Conservation (phyloP, 2,797 vertebrate species). For the Diglossa cyanea region DNA sequence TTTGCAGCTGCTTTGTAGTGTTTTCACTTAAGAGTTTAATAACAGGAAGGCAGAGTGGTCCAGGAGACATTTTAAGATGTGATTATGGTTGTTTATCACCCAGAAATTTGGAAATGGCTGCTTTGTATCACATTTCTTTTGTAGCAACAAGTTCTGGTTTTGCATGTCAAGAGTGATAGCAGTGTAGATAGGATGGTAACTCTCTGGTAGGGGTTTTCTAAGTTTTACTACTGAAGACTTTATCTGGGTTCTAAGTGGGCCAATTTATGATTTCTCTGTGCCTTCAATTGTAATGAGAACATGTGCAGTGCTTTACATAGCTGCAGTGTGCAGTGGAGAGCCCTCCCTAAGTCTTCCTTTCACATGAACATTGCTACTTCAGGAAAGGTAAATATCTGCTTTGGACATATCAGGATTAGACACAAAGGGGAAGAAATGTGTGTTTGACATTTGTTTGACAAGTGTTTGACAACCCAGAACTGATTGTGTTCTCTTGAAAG, state of each 20-base stretch:
- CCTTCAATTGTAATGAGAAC: background rate
- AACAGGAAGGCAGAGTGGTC: background rate
- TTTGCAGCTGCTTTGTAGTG: background rate
- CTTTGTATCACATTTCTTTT: background rate
- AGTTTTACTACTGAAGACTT: background rate
- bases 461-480: background rate
- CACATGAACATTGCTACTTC: accelerated
- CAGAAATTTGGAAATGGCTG: background rate
- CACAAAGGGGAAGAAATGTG: background rate
- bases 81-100: background rate
- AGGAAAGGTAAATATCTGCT: background rate
- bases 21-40: background rate
- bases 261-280: background rate
- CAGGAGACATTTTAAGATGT: background rate
- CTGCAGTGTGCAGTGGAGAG: background rate
- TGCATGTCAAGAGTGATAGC: background rate
- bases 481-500: background rate
- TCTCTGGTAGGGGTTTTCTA: background rate
- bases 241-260: background rate
- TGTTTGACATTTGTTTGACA: background rate
- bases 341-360: background rate
- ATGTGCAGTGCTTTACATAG: background rate
- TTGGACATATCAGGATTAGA: background rate
- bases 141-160: background rate
- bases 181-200: background rate